These are phyloP conservation scores for Tyria jacobaeae DNA, from an alignment of 2,888 invertebrate genomes.

Conservation along the genomic window DNA sequence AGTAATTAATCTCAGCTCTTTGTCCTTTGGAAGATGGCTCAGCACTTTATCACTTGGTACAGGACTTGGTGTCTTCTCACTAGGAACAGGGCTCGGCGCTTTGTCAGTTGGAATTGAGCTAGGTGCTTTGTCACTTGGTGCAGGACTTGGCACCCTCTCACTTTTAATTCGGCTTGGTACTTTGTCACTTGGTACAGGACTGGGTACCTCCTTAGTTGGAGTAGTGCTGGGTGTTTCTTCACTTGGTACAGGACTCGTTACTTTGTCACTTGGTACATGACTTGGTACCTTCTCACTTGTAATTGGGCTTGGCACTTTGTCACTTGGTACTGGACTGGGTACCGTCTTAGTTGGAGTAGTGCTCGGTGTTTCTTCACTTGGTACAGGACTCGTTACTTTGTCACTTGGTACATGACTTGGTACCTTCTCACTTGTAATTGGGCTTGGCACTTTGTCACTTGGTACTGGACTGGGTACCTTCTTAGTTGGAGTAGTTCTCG, in stretches of 20 bases:
- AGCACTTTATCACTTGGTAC: not conserved
- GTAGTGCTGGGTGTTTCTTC: not conserved
- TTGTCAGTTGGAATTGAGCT: too few species aligned
- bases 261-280: conserved; percentile 6
- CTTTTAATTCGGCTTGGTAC: too few species aligned
- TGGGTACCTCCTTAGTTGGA: conserved; percentile 5
- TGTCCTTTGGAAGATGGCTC: conserved; percentile 11
- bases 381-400: not conserved
- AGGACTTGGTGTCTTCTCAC: conserved; percentile 3
- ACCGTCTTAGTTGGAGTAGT: too few species aligned
- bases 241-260: not conserved
- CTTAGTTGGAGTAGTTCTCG: conserved; percentile 18
- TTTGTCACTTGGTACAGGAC: conserved; percentile 3
- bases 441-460: conserved; percentile 4
- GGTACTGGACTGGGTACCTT: too few species aligned
- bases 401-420: conserved; percentile 5
- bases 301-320: too few species aligned
- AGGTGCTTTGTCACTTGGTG: conserved; percentile 2
- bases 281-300: conserved; percentile 3
- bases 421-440: too few species aligned
- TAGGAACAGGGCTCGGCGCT: conserved; percentile 7
- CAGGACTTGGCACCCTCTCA: conserved; percentile 17
- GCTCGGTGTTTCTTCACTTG: not conserved
- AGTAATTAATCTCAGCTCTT: too few species aligned
- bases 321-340: too few species aligned